Evolutionary conservation across 2,797 vertebrate genomes (phyloP).

Genomic region (Arctocebus calabarensis): DNA sequence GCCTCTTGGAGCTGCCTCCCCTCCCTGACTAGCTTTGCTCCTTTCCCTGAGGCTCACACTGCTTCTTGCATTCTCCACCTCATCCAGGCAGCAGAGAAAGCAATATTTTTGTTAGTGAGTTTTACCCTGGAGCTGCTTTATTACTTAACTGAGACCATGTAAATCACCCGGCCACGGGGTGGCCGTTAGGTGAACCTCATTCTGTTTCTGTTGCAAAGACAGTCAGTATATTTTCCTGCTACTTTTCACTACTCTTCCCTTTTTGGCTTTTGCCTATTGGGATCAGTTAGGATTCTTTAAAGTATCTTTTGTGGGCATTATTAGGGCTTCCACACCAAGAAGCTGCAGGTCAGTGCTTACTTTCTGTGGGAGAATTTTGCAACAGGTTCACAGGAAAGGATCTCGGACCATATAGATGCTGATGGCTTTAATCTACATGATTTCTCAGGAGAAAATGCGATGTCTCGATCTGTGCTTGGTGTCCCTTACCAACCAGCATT

Average conservation of each 20-base stretch:
- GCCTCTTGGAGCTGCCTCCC: background rate
- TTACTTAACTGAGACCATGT: conserved; percentile 59
- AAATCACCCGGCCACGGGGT: conserved; percentile 44
- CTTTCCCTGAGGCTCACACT: background rate
- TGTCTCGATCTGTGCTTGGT: background rate
- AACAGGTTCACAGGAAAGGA: background rate
- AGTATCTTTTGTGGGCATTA: background rate
- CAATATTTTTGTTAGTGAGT: background rate
- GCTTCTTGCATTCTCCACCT: background rate
- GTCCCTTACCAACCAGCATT: background rate
- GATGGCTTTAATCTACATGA: background rate
- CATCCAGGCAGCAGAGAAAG: background rate
- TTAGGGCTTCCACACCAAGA: background rate
- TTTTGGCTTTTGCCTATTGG: background rate
- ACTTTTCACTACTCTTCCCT: background rate
- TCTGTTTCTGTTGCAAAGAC: conserved; percentile 36
- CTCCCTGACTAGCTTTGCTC: background rate
- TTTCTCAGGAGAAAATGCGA: conserved; percentile 14
- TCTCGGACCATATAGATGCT: background rate
- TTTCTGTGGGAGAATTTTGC: conserved; percentile 39
- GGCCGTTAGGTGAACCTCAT: conserved; percentile 47
- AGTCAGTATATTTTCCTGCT: background rate
- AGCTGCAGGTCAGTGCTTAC: background rate
- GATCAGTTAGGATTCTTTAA: conserved; percentile 38
- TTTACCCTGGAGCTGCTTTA: conserved; percentile 27